Percentiles rank a stretch among this genome's conserved stretches.
These are phyloP conservation scores for Anguilla anguilla DNA, from an alignment of 2,797 vertebrate species.

Conservation along the genomic window DNA sequence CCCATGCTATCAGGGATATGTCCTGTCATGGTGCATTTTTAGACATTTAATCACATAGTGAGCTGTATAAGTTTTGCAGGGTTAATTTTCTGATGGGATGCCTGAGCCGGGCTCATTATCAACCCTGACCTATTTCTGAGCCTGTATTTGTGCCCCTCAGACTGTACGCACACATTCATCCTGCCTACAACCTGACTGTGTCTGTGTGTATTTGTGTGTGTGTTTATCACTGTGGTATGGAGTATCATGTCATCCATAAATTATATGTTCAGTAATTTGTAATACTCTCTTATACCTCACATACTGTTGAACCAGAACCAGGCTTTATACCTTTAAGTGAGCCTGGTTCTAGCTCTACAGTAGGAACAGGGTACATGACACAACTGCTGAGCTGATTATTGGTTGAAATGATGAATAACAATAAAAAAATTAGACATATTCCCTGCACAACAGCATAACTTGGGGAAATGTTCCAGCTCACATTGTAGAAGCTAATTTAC, in stretches of 20 bases:
- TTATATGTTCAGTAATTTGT: no score
- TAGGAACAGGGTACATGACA: not conserved
- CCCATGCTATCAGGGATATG: not conserved
- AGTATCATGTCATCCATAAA: no score
- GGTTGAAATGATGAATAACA: not conserved
- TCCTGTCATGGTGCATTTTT: not conserved
- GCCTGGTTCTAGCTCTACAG: not conserved
- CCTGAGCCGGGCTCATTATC: not conserved
- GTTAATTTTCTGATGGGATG: not conserved
- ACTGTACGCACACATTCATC: no score
- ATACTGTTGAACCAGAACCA: not conserved
- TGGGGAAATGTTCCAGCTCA: no score
- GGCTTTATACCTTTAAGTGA: not conserved
- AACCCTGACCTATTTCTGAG: not conserved
- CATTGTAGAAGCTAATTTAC: not conserved
- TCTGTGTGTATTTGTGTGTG: not conserved
- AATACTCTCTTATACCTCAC: not conserved
- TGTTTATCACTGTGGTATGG: constrained; percentile 11
- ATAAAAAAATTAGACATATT: not conserved
- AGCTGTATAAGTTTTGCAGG: not conserved
- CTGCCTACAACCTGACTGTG: no score
- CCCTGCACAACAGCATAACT: no score
- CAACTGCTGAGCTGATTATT: not conserved
- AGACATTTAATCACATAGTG: not conserved
- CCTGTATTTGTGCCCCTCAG: not conserved